Conservation (phyloP, 2,888 invertebrate species). For the Steinernema scapterisci region DNA sequence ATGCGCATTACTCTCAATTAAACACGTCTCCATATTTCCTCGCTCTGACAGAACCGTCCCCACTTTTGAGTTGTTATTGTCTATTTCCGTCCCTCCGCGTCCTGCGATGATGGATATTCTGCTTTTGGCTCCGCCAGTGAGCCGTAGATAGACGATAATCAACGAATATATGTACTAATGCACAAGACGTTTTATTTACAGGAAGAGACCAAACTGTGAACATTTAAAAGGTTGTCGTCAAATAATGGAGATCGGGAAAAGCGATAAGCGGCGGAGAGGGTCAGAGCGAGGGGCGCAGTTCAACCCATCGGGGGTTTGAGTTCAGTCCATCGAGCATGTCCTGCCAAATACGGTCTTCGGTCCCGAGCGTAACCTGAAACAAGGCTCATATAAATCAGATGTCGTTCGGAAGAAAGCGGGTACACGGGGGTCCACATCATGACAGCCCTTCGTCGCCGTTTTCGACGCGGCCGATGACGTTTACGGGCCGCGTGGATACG, state of each 20-base stretch:
- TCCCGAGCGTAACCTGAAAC: conserved; percentile 35
- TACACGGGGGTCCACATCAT: too few species aligned
- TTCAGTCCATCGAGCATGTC: conserved; percentile 37
- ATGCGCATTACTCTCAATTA: too few species aligned
- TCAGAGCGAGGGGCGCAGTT: conserved; percentile 26
- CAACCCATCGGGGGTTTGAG: conserved; percentile 39
- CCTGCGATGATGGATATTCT: too few species aligned
- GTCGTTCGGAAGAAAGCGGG: background rate
- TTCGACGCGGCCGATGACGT: too few species aligned
- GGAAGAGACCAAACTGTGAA: background rate
- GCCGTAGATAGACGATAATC: too few species aligned
- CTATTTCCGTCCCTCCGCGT: too few species aligned
- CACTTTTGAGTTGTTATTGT: too few species aligned
- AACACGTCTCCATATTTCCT: too few species aligned
- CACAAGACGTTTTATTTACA: conserved; percentile 24
- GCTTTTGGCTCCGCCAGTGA: background rate
- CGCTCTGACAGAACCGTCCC: too few species aligned
- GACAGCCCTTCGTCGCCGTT: too few species aligned
- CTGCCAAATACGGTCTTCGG: conserved; percentile 39
- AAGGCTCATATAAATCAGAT: background rate
- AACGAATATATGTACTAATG: too few species aligned
- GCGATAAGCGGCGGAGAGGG: background rate
- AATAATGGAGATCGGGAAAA: background rate
- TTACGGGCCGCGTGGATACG: too few species aligned
- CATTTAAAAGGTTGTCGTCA: background rate